Conservation (phyloP, 1,140 invertebrate genomes). For the Diabrotica virgifera region DNA sequence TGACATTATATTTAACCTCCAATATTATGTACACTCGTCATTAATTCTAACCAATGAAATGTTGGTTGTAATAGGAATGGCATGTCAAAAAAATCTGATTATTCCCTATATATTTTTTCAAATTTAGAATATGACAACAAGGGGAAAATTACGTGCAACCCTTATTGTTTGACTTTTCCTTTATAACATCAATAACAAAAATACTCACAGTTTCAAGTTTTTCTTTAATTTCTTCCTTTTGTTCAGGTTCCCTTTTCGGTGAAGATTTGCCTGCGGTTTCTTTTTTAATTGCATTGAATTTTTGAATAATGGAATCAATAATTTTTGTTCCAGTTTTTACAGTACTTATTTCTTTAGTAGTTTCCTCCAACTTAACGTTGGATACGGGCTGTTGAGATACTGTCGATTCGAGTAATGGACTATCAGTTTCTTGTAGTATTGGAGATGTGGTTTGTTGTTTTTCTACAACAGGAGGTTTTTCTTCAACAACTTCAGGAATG, state of each 20-base stretch:
- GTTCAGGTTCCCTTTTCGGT: constrained; percentile 17
- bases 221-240: constrained; percentile 26
- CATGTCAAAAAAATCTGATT: too few species aligned
- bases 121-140: too few species aligned
- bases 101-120: too few species aligned
- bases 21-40: too few species aligned
- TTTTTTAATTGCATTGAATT: constrained; percentile 44
- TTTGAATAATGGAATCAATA: constrained; percentile 45
- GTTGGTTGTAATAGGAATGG: too few species aligned
- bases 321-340: constrained; percentile 44
- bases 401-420: constrained; percentile 42
- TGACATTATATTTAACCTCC: too few species aligned
- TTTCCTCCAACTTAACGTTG: constrained; percentile 49
- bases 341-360: constrained; percentile 42
- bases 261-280: constrained; percentile 31
- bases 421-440: constrained; percentile 46
- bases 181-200: not conserved
- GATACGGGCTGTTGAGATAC: constrained; percentile 35
- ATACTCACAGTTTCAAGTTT: not conserved
- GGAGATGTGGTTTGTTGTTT: constrained; percentile 43
- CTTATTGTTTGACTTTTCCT: too few species aligned
- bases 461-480: not conserved
- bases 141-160: too few species aligned
- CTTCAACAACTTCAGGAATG: not conserved
- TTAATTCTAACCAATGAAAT: too few species aligned